Percentiles rank a stretch among this genome's conserved stretches.
Conservation (phyloP, 53 echinoderm and acorn worm species). For the Henricia sp. region DNA sequence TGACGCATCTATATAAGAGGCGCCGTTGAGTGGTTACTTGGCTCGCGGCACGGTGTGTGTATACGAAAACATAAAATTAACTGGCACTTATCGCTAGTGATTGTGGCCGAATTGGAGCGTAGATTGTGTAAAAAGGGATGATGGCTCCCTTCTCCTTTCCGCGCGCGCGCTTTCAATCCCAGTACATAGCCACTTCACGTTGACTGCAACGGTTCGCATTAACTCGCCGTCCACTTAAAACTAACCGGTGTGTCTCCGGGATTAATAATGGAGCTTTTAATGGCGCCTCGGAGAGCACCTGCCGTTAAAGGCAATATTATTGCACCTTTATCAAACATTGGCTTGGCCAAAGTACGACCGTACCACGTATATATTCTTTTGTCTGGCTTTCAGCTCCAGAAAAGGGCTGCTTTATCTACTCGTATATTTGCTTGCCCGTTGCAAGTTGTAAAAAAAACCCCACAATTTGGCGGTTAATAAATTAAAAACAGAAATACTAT, state of each 20-base stretch:
- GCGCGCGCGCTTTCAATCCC: constrained; percentile 30
- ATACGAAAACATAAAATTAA: constrained; percentile 54
- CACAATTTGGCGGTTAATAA: too few relatives aligned
- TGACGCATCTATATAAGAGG: constrained; percentile 52
- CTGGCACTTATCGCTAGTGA: constrained; percentile 32
- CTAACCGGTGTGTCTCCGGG: constrained; percentile 51
- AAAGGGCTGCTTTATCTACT: too few relatives aligned
- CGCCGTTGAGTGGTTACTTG: constrained; percentile 59
- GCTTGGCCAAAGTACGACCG: background rate
- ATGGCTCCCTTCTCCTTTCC: constrained; percentile 22
- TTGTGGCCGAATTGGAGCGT: constrained; percentile 19
- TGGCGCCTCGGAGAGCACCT: constrained; percentile 52
- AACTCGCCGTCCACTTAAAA: constrained; percentile 61
- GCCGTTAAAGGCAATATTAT: constrained; percentile 63
- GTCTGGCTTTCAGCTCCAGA: too few relatives aligned
- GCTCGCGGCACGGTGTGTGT: constrained; percentile 33
- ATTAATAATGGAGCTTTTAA: constrained; percentile 60
- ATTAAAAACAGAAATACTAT: too few relatives aligned
- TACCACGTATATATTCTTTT: too few relatives aligned
- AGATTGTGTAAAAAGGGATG: constrained; percentile 25
- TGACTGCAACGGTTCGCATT: constrained; percentile 43
- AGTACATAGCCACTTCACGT: constrained; percentile 21
- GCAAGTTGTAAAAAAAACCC: too few relatives aligned
- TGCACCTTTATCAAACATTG: constrained; percentile 51
- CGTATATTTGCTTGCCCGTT: too few relatives aligned